Conservation (phyloP, 2,113 vertebrate genomes). For the Ranitomeya variabilis region DNA sequence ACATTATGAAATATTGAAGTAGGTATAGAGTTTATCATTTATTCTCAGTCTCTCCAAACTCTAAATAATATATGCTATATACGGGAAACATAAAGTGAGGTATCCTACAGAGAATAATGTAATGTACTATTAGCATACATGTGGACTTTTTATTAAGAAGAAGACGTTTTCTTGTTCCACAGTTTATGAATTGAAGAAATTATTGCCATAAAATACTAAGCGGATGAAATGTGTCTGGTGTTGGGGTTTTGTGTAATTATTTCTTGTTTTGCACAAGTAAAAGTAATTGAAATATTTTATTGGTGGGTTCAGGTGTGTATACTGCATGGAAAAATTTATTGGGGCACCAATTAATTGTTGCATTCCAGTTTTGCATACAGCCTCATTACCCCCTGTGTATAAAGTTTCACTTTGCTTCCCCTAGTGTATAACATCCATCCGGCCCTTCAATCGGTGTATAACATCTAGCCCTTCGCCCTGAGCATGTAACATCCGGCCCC, state of each 20-base stretch:
- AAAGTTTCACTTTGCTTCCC: no score
- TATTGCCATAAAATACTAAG: background rate
- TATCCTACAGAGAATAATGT: background rate
- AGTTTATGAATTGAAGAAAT: background rate
- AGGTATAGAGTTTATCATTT: background rate
- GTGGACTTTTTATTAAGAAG: background rate
- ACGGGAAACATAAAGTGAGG: conserved; percentile 29
- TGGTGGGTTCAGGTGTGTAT: no score
- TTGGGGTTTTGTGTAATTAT: background rate
- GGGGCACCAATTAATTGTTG: no score
- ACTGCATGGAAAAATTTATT: no score
- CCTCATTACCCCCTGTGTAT: no score
- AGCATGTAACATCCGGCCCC: no score
- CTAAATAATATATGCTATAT: conserved; percentile 42
- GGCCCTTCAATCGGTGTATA: no score
- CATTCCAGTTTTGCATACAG: no score
- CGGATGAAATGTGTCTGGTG: background rate
- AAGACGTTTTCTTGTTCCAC: background rate
- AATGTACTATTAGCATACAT: background rate
- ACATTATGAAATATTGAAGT: conserved; percentile 9
- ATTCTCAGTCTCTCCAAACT: conserved; percentile 4
- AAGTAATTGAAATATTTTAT: no score
- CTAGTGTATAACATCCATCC: no score
- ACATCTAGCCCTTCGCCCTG: no score
- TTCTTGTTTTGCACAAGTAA: no score